These are phyloP conservation scores for Cariama cristata DNA, from an alignment of 2,113 vertebrate species.

Conservation along the genomic window DNA sequence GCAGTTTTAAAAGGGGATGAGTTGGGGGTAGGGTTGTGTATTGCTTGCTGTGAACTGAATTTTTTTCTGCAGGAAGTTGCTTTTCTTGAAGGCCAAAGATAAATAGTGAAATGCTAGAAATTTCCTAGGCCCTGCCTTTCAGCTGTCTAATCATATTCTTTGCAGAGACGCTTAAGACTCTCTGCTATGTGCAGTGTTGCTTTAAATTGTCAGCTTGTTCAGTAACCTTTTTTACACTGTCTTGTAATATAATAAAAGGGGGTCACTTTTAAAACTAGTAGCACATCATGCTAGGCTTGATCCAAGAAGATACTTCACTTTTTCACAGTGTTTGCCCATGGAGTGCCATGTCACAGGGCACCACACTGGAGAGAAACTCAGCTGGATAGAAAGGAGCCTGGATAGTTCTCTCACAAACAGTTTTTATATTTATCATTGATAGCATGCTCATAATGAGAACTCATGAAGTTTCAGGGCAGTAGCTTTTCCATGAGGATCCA, in stretches of 20 bases:
- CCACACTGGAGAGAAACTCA: not conserved
- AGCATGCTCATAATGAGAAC: not conserved
- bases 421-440: not conserved
- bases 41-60: not conserved
- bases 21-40: not conserved
- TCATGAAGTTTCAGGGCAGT: not conserved
- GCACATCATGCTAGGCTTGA: not conserved
- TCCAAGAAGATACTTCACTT: not conserved
- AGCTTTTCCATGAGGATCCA: not conserved
- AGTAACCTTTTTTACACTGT: not conserved
- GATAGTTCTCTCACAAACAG: not conserved
- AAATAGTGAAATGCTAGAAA: conserved; percentile 22
- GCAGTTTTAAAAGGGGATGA: not conserved
- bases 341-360: not conserved
- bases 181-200: not conserved
- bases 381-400: not conserved
- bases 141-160: not conserved
- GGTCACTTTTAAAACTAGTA: not conserved
- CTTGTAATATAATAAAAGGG: not conserved
- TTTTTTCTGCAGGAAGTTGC: conserved; percentile 37
- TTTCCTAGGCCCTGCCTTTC: conserved; percentile 4
- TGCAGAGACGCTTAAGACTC: not conserved
- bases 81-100: conserved; percentile 23
- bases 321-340: not conserved
- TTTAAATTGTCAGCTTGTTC: not conserved